Conservation (phyloP, 2,888 invertebrate genomes). For the Polietes domitor region DNA sequence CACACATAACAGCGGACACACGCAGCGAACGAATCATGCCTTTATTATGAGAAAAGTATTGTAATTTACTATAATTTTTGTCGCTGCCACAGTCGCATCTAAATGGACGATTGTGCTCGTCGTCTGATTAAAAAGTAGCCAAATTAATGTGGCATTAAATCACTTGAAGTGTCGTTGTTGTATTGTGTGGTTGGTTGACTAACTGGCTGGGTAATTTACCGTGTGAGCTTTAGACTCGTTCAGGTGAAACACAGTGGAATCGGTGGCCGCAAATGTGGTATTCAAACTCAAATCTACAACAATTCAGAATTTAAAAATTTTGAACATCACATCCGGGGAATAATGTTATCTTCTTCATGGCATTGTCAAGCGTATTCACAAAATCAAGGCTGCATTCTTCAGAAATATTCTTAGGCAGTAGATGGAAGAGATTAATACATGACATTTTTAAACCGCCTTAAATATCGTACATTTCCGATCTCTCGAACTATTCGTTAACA, state of each 20-base stretch:
- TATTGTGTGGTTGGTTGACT: not conserved
- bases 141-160: conserved; percentile 64
- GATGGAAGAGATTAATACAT: too few species aligned
- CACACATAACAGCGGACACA: not conserved
- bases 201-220: not conserved
- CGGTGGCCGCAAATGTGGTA: not conserved
- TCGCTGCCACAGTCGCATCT: conserved; percentile 15
- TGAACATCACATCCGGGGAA: too few species aligned
- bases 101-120: conserved; percentile 2
- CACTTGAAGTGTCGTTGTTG: conserved; percentile 32
- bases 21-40: conserved; percentile 33
- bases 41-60: conserved; percentile 36
- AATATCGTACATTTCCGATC: too few species aligned
- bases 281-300: too few species aligned
- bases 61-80: conserved; percentile 7
- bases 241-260: conserved; percentile 11
- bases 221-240: conserved; percentile 24
- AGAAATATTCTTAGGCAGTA: too few species aligned
- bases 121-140: conserved; percentile 52
- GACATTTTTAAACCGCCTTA: too few species aligned
- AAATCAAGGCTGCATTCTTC: too few species aligned
- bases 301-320: too few species aligned
- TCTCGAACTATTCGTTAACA: too few species aligned
- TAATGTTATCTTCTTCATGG: too few species aligned
- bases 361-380: too few species aligned